These are phyloP conservation scores for Puntigrus tetrazona DNA, from an alignment of 2,113 vertebrate species.

Conservation along the genomic window DNA sequence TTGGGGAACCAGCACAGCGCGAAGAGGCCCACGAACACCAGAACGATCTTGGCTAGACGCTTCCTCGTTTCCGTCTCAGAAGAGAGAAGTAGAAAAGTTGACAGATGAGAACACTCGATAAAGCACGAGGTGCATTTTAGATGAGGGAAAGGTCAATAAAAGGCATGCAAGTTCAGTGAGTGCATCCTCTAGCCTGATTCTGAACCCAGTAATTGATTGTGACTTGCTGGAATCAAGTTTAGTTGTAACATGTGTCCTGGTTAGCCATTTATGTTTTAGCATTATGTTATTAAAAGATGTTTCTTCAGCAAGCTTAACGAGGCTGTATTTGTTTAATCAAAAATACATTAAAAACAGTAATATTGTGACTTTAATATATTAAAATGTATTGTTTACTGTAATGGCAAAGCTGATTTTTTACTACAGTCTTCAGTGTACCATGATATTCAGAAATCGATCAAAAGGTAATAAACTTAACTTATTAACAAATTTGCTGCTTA, in stretches of 20 bases:
- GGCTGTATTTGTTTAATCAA: neutral
- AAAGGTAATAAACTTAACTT: neutral
- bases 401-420: neutral
- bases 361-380: neutral
- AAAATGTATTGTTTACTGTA: neutral
- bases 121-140: neutral
- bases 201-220: neutral
- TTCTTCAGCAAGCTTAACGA: neutral
- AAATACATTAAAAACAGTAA: neutral
- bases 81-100: constrained; percentile 37
- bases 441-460: neutral
- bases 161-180: constrained; percentile 10
- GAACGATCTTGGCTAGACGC: constrained; percentile 90
- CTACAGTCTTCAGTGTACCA: neutral
- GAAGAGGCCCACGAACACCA: constrained; percentile 93
- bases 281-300: neutral
- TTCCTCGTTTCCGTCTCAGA: constrained; percentile 90
- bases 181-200: neutral
- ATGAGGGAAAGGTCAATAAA: constrained; percentile 1
- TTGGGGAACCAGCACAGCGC: constrained; percentile 95
- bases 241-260: neutral
- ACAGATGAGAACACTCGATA: neutral
- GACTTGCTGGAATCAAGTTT: neutral
- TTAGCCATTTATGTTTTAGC: neutral
- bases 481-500: neutral